Conservation (phyloP, 2,888 invertebrate genomes). For the Drosophila suboccidentalis region DNA sequence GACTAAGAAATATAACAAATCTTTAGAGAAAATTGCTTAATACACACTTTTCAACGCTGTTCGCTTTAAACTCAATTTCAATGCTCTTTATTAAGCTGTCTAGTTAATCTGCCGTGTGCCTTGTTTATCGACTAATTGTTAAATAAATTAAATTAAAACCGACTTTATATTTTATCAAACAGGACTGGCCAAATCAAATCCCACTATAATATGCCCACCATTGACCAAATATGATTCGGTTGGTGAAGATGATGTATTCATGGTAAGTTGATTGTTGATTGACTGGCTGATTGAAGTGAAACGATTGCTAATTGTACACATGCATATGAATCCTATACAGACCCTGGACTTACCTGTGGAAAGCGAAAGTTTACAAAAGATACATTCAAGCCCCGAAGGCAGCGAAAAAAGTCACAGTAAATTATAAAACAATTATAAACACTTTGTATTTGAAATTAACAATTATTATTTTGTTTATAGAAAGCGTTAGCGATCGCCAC, state of each 20-base stretch:
- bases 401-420: conserved; percentile 86
- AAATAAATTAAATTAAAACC: conserved; percentile 10
- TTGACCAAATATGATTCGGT: conserved; percentile 88
- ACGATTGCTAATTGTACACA: not conserved
- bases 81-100: conserved; percentile 37
- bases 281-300: not conserved
- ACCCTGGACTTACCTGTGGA: conserved; percentile 94
- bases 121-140: conserved; percentile 8
- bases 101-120: conserved; percentile 73
- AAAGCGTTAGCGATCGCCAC: conserved; percentile 83
- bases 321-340: conserved; percentile 86
- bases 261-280: conserved; percentile 88
- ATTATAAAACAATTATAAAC: not conserved
- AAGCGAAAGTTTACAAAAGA: conserved; percentile 88
- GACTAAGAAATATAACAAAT: conserved; percentile 12
- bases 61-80: conserved; percentile 29
- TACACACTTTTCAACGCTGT: conserved; percentile 40
- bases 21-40: conserved; percentile 19
- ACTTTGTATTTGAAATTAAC: not conserved
- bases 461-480: conserved; percentile 53
- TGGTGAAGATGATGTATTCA: conserved; percentile 97
- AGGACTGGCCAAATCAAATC: conserved; percentile 93
- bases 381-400: conserved; percentile 90
- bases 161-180: conserved; percentile 5
- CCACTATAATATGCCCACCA: conserved; percentile 86